phyloP scores from a whole-genome alignment of 2,113 vertebrate genomes.

The Peromyscus californicus region DNA sequence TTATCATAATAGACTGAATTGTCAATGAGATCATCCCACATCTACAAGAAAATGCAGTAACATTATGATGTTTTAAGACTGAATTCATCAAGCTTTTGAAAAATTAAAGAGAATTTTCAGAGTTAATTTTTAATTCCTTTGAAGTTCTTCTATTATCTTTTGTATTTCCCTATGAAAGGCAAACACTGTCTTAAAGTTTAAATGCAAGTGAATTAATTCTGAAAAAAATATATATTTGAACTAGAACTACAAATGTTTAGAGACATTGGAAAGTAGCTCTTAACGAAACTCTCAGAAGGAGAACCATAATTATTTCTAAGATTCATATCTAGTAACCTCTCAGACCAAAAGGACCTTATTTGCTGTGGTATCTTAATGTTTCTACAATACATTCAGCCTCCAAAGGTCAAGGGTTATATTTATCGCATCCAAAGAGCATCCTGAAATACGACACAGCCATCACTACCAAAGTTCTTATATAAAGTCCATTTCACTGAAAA shows the following conservation, averaged over 20 bases:
- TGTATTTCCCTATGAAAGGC: conserved; percentile 66
- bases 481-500: conserved; percentile 38
- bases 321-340: conserved; percentile 67
- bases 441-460: not conserved
- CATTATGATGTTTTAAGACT: not conserved
- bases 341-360: conserved; percentile 56
- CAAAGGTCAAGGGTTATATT: conserved; percentile 1
- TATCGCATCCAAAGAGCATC: not conserved
- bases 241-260: conserved; percentile 80
- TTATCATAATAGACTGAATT: not conserved
- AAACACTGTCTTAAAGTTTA: conserved; percentile 71
- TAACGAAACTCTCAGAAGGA: conserved; percentile 64
- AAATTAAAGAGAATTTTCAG: conserved; percentile 58
- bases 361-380: conserved; percentile 36
- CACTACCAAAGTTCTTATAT: not conserved
- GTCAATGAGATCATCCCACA: not conserved
- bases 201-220: conserved; percentile 72
- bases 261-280: conserved; percentile 70
- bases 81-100: not conserved
- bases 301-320: conserved; percentile 72
- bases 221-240: conserved; percentile 74
- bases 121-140: conserved; percentile 74
- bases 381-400: conserved; percentile 40
- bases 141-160: conserved; percentile 58
- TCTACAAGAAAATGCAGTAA: not conserved